A percentile compares a stretch with the other conserved stretches of the same genome.
These are phyloP conservation scores for Rhodinocichla rosea DNA, from an alignment of 2,113 vertebrate species.

Conservation along the genomic window DNA sequence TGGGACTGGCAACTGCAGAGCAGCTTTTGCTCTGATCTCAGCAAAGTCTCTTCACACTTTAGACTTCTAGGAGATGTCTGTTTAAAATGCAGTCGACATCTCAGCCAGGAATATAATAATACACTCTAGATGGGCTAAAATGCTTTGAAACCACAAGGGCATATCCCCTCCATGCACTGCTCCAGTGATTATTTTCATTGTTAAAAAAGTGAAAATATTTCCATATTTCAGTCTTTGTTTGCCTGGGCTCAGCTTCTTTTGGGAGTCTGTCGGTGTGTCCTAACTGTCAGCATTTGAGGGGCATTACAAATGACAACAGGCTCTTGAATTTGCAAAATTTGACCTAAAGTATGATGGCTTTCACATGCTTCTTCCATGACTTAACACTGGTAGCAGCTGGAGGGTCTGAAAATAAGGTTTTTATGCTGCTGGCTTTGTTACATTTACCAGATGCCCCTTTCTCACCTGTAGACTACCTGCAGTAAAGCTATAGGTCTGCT, in stretches of 20 bases:
- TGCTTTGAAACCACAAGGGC: background rate
- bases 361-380: background rate
- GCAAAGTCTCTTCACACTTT: background rate
- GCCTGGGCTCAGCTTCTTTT: background rate
- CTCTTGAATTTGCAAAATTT: background rate
- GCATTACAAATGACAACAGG: background rate
- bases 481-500: background rate
- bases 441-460: background rate
- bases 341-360: background rate
- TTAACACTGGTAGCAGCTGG: background rate
- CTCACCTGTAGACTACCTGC: background rate
- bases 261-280: background rate
- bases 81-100: background rate
- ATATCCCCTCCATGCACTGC: accelerated
- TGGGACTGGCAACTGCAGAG: background rate
- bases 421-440: background rate
- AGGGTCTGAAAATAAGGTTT: background rate
- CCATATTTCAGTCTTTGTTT: background rate
- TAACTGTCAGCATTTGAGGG: background rate
- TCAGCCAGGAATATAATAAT: background rate
- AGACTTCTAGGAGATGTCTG: background rate
- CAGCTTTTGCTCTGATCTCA: background rate
- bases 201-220: background rate
- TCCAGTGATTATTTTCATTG: background rate
- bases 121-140: background rate